Conservation (phyloP, 2,888 invertebrate genomes). For the Gari tellinella region DNA sequence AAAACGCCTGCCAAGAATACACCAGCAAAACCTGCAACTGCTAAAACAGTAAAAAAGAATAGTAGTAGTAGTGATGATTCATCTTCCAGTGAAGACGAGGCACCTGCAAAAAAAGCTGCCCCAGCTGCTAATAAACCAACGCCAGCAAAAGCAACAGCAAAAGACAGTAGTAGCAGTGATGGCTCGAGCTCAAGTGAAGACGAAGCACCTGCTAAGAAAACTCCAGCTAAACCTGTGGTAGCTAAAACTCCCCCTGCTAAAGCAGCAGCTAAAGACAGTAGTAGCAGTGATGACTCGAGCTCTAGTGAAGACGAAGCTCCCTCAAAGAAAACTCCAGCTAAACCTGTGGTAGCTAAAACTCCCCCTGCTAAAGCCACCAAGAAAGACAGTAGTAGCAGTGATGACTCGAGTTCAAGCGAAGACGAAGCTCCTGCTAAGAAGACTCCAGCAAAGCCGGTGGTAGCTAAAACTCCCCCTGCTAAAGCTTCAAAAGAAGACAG, state of each 20-base stretch:
- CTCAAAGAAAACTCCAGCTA: conserved; percentile 17
- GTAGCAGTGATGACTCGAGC: conserved; percentile 34
- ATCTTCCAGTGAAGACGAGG: conserved; percentile 52
- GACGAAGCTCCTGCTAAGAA: conserved; percentile 32
- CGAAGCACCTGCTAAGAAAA: conserved; percentile 25
- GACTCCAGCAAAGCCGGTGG: conserved; percentile 10
- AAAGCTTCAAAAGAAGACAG: conserved; percentile 29
- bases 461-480: conserved; percentile 18
- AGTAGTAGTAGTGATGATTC: conserved; percentile 43
- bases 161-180: conserved; percentile 23
- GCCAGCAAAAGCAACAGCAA: conserved; percentile 24
- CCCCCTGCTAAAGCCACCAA: conserved; percentile 32
- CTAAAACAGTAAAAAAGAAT: conserved; percentile 26
- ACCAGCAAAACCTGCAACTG: conserved; percentile 15
- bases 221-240: conserved; percentile 12
- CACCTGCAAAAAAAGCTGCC: conserved; percentile 12
- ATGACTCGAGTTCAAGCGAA: conserved; percentile 38
- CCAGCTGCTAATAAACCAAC: conserved; percentile 29
- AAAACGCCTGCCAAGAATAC: conserved; percentile 21
- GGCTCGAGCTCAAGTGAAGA: conserved; percentile 51
- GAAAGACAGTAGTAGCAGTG: conserved; percentile 36
- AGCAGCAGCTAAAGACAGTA: conserved; percentile 30
- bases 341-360: conserved; percentile 10
- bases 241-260: conserved; percentile 20
- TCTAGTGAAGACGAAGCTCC: conserved; percentile 44